These are phyloP conservation scores for Pogona vitticeps DNA, from an alignment of 2,113 vertebrate genomes.

Conservation along the genomic window DNA sequence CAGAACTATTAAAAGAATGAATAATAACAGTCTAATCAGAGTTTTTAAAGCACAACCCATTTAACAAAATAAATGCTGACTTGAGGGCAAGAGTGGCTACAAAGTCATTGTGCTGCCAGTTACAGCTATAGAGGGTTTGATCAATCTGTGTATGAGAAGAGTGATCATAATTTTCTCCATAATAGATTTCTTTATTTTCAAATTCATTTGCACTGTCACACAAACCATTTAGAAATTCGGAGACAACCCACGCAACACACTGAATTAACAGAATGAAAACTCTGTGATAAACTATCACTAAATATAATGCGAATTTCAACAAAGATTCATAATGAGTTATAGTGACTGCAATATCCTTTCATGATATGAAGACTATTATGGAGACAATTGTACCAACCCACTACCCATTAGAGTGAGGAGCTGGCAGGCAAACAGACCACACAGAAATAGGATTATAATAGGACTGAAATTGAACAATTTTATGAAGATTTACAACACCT, in stretches of 20 bases:
- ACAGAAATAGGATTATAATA: no score
- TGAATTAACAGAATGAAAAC: not conserved
- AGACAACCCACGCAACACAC: not conserved
- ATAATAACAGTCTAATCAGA: not conserved
- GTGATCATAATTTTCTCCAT: constrained; percentile 9
- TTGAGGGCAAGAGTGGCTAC: constrained; percentile 18
- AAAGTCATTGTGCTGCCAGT: constrained; percentile 4
- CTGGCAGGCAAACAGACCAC: no score
- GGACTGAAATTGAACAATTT: no score
- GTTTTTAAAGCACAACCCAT: constrained; percentile 17
- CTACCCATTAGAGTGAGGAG: no score
- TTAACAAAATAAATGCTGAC: accelerated
- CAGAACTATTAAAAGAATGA: constrained; percentile 15
- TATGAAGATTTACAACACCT: no score
- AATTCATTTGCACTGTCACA: not conserved
- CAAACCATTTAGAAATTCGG: not conserved
- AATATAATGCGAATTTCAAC: not conserved
- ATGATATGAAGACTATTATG: no score
- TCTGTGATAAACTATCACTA: not conserved
- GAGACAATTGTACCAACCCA: no score
- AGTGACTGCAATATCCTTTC: no score
- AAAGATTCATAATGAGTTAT: not conserved
- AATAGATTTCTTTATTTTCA: not conserved
- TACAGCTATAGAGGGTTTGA: not conserved
- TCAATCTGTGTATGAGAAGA: constrained; percentile 33